These are phyloP conservation scores for Trichogramma evanescens DNA, from an alignment of 2,888 invertebrate species.

Conservation along the genomic window DNA sequence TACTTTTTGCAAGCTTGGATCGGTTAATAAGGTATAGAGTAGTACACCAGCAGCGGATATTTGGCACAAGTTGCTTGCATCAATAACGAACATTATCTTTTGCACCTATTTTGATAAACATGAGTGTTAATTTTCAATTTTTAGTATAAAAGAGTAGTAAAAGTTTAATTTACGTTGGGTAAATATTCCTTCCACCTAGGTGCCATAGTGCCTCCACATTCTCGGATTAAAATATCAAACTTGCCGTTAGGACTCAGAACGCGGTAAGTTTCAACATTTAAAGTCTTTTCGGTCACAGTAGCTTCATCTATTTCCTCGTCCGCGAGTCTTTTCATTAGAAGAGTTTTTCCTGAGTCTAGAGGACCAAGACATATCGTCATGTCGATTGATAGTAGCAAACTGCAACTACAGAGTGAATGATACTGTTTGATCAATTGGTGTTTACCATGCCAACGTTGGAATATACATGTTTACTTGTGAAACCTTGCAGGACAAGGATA, in stretches of 20 bases:
- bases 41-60: constrained; percentile 78
- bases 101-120: constrained; percentile 26
- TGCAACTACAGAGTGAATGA: too few relatives aligned
- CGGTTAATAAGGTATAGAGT: constrained; percentile 68
- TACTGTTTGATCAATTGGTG: too few relatives aligned
- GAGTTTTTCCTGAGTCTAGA: constrained; percentile 73
- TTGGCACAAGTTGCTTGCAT: constrained; percentile 78
- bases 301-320: constrained; percentile 68
- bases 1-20: constrained; percentile 60
- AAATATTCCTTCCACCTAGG: constrained; percentile 76
- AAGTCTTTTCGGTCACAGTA: constrained; percentile 71
- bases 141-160: background rate
- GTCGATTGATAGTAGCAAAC: constrained; percentile 14
- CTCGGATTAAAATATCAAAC: constrained; percentile 58
- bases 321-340: constrained; percentile 67
- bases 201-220: constrained; percentile 77
- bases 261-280: constrained; percentile 70
- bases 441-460: too few relatives aligned
- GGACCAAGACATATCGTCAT: constrained; percentile 70
- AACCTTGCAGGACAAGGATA: too few relatives aligned
- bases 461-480: too few relatives aligned
- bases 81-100: constrained; percentile 70
- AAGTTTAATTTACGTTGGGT: constrained; percentile 45
- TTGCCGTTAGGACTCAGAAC: constrained; percentile 52
- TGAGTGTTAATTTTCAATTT: background rate